A percentile compares a stretch with the other conserved stretches of the same genome.
Evolutionary conservation across 2,888 invertebrate genomes (phyloP).

Genomic region (Teleiodes luculella): DNA sequence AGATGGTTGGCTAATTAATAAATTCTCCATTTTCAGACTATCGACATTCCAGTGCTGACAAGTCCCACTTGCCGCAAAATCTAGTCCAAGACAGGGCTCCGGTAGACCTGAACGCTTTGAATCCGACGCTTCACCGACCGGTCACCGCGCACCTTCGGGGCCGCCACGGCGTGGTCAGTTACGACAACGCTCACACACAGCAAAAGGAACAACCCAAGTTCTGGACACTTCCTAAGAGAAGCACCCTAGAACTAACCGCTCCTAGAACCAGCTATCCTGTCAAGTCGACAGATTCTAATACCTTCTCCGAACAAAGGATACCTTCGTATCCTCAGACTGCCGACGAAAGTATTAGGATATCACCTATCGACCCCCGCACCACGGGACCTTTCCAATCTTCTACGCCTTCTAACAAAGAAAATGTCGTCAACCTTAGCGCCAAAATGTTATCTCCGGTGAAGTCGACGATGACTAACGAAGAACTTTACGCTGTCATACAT

Average conservation of each 20-base stretch:
- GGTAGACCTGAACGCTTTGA: constrained; percentile 49
- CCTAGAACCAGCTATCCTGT: constrained; percentile 33
- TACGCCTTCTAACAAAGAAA: constrained; percentile 80
- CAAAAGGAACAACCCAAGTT: constrained; percentile 67
- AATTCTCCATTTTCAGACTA: constrained; percentile 70
- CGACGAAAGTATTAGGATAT: constrained; percentile 77
- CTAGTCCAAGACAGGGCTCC: constrained; percentile 44
- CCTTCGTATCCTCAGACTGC: constrained; percentile 23
- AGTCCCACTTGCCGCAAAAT: constrained; percentile 51
- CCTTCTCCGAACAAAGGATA: constrained; percentile 26
- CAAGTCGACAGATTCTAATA: constrained; percentile 32
- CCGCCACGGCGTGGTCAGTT: constrained; percentile 54
- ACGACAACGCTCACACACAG: constrained; percentile 41
- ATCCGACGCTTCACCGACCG: constrained; percentile 49
- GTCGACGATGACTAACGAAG: constrained; percentile 88
- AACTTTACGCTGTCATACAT: constrained; percentile 86
- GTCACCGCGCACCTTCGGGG: constrained; percentile 54
- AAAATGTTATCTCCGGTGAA: constrained; percentile 82
- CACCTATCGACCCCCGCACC: constrained; percentile 83
- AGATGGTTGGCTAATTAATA: background rate
- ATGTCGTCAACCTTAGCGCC: constrained; percentile 68
- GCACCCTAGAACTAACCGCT: constrained; percentile 36
- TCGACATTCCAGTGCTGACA: constrained; percentile 82
- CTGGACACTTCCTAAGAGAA: constrained; percentile 79
- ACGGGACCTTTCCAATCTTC: constrained; percentile 82